These are phyloP conservation scores for Tenualosa thibaudeaui DNA, from an alignment of 2,797 vertebrate species.

Conservation along the genomic window DNA sequence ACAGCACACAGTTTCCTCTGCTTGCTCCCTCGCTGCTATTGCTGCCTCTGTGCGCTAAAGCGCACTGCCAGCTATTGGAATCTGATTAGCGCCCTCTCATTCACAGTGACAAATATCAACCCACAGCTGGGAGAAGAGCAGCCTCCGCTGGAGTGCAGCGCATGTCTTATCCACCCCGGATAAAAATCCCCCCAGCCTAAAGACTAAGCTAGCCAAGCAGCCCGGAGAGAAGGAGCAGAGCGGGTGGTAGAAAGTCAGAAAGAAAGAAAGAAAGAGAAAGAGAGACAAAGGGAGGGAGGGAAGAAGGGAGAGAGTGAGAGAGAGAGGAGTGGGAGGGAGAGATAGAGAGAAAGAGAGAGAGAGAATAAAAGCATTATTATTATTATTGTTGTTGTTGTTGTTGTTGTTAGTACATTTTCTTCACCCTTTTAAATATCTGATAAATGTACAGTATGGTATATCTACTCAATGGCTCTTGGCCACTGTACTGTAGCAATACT, in stretches of 20 bases:
- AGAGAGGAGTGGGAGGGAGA: not conserved
- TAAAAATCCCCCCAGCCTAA: not conserved
- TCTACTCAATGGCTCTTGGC: not conserved
- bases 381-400: no score
- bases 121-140: not conserved
- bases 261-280: no score
- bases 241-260: not conserved
- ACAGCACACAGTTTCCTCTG: no score
- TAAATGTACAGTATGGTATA: not conserved
- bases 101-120: slow-evolving; percentile 19
- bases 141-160: not conserved
- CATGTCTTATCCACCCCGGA: not conserved
- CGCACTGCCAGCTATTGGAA: not conserved
- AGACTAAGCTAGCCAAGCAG: not conserved
- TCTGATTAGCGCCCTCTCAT: slow-evolving; percentile 8
- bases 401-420: no score
- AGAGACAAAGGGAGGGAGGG: no score
- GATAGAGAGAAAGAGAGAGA: not conserved
- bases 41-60: not conserved
- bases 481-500: not conserved
- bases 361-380: not conserved
- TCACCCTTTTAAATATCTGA: not conserved
- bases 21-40: not conserved
- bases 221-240: not conserved
- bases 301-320: not conserved